Percentiles rank a stretch among this genome's conserved stretches.
These are phyloP conservation scores for Syngnathus rostellatus DNA, from an alignment of 2,797 vertebrate genomes.

Conservation along the genomic window DNA sequence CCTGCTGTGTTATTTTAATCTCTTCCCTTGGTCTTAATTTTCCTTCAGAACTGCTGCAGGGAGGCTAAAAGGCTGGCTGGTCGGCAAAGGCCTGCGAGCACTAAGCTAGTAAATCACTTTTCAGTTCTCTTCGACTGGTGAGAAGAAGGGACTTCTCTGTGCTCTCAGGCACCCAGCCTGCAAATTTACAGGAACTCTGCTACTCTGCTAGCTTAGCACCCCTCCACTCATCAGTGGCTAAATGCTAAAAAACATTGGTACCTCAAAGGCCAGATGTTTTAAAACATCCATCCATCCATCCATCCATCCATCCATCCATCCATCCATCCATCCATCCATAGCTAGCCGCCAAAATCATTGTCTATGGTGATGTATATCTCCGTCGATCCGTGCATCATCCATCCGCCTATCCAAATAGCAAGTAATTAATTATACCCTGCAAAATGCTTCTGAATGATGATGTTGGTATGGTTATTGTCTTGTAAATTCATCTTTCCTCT, in stretches of 20 bases:
- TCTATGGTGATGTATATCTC: neutral
- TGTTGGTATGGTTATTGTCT: neutral
- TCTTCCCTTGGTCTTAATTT: slow-evolving; percentile 30
- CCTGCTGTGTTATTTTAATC: slow-evolving; percentile 7
- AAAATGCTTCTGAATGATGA: neutral
- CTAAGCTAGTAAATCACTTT: slow-evolving; percentile 68
- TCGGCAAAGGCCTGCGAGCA: slow-evolving; percentile 50
- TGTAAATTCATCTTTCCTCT: neutral
- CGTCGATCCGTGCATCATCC: neutral
- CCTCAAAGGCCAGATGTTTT: neutral
- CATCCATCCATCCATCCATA: neutral
- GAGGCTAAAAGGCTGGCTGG: slow-evolving; percentile 37
- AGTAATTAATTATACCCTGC: neutral
- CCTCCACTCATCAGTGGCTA: neutral
- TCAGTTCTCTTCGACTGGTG: slow-evolving; percentile 67
- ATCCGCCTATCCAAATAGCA: neutral
- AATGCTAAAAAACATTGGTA: neutral
- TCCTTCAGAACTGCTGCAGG: slow-evolving; percentile 42
- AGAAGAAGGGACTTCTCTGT: slow-evolving; percentile 60
- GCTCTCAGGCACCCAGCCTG: slow-evolving; percentile 62
- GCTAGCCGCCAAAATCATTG: neutral
- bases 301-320: too few relatives aligned
- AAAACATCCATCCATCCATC: neutral
- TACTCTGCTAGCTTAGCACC: slow-evolving; percentile 8
- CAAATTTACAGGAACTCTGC: slow-evolving; percentile 46